Conservation (phyloP, 2,113 vertebrate genomes). For the Actinemys pallida region DNA sequence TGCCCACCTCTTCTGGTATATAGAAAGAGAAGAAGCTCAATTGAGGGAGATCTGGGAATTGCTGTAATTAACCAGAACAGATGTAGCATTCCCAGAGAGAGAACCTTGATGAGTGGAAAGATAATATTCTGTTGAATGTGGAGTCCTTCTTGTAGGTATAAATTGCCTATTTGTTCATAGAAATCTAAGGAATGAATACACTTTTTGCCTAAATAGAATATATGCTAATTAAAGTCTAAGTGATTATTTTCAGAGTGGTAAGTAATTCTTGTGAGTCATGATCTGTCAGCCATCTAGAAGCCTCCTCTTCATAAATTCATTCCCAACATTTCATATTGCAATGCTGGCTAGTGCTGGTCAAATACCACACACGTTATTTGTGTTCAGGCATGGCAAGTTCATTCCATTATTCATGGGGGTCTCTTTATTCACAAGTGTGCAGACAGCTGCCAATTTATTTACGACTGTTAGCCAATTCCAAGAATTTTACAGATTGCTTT, state of each 20-base stretch:
- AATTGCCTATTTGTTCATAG: not conserved
- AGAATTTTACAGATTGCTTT: not conserved
- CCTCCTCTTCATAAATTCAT: not conserved
- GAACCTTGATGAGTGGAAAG: not conserved
- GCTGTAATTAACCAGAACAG: not conserved
- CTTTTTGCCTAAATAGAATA: not conserved
- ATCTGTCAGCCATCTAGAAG: not conserved
- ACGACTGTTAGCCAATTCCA: not conserved
- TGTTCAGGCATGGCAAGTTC: not conserved
- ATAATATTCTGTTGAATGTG: not conserved
- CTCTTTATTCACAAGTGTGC: not conserved
- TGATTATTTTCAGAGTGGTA: not conserved
- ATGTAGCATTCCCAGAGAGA: not conserved
- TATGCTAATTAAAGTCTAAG: not conserved
- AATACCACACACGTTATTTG: not conserved
- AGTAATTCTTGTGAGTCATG: not conserved
- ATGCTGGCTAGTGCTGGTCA: not conserved
- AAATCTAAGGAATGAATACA: not conserved
- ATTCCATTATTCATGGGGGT: not conserved
- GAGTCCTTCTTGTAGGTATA: not conserved
- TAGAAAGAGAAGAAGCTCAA: not conserved
- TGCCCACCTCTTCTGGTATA: not conserved
- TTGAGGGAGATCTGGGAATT: not conserved
- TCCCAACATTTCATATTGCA: not conserved
- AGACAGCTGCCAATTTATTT: constrained; percentile 21